A percentile compares a stretch with the other conserved stretches of the same genome.
phyloP scores from a whole-genome alignment of 2,113 vertebrate species.

The Alexandromys fortis region DNA sequence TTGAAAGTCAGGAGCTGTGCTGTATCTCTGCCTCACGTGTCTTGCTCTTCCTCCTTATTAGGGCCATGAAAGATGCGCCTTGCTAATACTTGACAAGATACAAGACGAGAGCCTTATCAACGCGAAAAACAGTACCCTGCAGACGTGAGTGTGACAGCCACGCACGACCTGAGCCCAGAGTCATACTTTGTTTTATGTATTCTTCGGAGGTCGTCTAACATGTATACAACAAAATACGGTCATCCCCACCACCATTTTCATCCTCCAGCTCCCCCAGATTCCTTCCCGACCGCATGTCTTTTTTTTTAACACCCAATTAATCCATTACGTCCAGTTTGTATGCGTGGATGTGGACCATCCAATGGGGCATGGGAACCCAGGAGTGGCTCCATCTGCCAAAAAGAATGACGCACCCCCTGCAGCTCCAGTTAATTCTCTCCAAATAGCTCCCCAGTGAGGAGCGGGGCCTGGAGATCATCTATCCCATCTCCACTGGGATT shows the following conservation, averaged over 20 bases:
- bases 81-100: constrained; percentile 96
- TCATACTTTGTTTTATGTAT: background rate
- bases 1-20: background rate
- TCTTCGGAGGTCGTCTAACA: background rate
- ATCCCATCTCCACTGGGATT: background rate
- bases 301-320: no score
- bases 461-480: background rate
- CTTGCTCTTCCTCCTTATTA: constrained; percentile 77
- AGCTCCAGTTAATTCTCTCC: background rate
- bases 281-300: background rate
- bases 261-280: background rate
- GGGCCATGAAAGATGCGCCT: constrained; percentile 96
- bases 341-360: background rate
- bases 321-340: background rate
- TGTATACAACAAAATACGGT: no score
- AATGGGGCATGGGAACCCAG: background rate
- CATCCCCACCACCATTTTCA: background rate
- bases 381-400: background rate
- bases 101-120: constrained; percentile 92
- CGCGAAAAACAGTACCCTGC: constrained; percentile 93
- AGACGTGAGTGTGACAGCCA: constrained; percentile 92
- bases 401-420: background rate
- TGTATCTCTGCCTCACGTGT: background rate
- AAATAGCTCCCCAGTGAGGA: background rate
- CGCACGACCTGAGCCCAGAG: background rate